These are phyloP conservation scores for Neuroterus valhalla DNA, from an alignment of 1,140 invertebrate species.

Conservation along the genomic window DNA sequence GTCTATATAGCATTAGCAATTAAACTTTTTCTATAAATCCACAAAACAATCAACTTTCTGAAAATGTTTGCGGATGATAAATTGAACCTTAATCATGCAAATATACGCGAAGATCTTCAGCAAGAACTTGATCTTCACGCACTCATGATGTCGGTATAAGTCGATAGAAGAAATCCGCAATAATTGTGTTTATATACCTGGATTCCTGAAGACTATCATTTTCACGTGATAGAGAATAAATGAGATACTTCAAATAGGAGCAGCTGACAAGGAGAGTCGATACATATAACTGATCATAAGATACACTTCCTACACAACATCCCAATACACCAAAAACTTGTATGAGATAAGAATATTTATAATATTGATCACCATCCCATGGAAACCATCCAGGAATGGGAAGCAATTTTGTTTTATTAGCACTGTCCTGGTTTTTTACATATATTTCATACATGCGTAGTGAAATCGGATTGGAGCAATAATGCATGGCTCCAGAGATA, in stretches of 20 bases:
- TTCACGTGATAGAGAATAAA: background rate
- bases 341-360: conserved; percentile 17
- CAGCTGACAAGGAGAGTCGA: background rate
- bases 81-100: background rate
- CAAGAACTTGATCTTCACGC: no score
- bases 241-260: conserved; percentile 1
- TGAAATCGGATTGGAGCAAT: conserved; percentile 9
- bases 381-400: conserved; percentile 10
- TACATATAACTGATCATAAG: conserved; percentile 17
- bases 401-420: background rate
- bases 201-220: background rate
- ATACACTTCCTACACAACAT: conserved; percentile 11
- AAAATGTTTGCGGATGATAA: no score
- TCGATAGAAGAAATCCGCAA: no score
- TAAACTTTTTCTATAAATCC: no score
- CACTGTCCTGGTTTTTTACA: background rate
- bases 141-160: no score
- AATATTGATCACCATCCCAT: background rate
- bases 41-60: no score
- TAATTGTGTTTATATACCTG: background rate
- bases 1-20: no score
- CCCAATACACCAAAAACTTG: conserved; percentile 7
- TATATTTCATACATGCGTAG: conserved; percentile 14
- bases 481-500: conserved; percentile 13
- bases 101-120: no score